A percentile compares a stretch with the other conserved stretches of the same genome.
Conservation (phyloP, 2,888 invertebrate genomes). For the Idaea biselata region DNA sequence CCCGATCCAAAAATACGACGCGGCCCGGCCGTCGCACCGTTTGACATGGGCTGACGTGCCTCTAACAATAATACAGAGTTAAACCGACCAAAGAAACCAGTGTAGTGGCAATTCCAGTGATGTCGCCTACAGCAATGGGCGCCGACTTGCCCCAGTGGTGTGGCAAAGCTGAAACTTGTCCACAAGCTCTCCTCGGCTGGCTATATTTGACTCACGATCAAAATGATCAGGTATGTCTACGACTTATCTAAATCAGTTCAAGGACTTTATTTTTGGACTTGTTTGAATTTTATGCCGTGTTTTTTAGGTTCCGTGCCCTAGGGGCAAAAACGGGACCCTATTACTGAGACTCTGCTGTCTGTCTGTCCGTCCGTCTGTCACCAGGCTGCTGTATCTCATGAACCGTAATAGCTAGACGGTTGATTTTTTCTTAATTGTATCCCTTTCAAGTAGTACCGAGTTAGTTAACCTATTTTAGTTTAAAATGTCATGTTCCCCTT, state of each 20-base stretch:
- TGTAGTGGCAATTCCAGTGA: slow-evolving; percentile 49
- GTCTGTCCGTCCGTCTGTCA: no score
- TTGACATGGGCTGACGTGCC: slow-evolving; percentile 49
- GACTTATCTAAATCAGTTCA: slow-evolving; percentile 26
- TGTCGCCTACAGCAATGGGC: slow-evolving; percentile 71
- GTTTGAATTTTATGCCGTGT: slow-evolving; percentile 4
- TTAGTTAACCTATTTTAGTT: no score
- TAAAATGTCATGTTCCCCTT: no score
- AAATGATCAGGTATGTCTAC: slow-evolving; percentile 64
- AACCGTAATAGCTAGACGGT: no score
- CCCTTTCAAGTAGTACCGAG: no score
- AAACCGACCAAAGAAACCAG: slow-evolving; percentile 1
- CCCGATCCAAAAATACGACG: slow-evolving; percentile 67
- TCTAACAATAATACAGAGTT: slow-evolving; percentile 8
- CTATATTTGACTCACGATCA: slow-evolving; percentile 68
- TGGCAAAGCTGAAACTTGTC: slow-evolving; percentile 62
- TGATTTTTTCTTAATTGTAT: no score
- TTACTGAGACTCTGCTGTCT: no score
- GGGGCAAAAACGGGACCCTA: no score
- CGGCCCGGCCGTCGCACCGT: slow-evolving; percentile 45
- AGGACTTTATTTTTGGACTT: slow-evolving; percentile 17
- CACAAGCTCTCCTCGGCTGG: slow-evolving; percentile 70
- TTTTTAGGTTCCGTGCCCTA: no score
- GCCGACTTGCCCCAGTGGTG: slow-evolving; percentile 72
- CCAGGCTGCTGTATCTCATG: no score